A percentile compares a stretch with the other conserved stretches of the same genome.
phyloP scores from a whole-genome alignment of 2,888 invertebrate species.

The Anoplius nigerrimus region DNA sequence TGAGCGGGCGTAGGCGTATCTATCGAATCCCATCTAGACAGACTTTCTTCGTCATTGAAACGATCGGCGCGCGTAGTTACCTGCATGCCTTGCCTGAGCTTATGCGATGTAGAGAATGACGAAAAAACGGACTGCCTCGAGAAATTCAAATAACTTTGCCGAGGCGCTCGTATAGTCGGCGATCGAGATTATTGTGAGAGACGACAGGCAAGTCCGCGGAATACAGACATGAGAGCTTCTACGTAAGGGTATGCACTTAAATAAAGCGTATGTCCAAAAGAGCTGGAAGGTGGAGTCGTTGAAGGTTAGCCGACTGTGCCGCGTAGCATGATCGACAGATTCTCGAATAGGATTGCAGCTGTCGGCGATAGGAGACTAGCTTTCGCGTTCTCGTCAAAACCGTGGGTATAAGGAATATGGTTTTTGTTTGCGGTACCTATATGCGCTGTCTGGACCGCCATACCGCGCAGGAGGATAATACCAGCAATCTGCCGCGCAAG shows the following conservation, averaged over 20 bases:
- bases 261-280: conserved; percentile 13
- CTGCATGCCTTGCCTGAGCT: no score
- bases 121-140: not conserved
- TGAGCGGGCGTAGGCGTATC: conserved; percentile 9
- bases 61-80: not conserved
- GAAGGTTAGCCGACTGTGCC: conserved; percentile 17
- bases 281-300: conserved; percentile 32
- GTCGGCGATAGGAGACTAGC: not conserved
- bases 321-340: conserved; percentile 16
- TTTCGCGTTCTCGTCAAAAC: not conserved
- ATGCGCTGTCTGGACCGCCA: conserved; percentile 9
- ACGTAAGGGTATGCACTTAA: not conserved
- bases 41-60: conserved; percentile 35
- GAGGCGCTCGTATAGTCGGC: not conserved
- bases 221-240: not conserved
- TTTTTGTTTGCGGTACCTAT: conserved; percentile 2
- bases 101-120: no score
- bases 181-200: no score
- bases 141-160: conserved; percentile 9
- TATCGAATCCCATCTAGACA: not conserved
- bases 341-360: conserved; percentile 11
- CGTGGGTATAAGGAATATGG: not conserved
- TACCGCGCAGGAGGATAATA: conserved; percentile 6
- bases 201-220: no score
- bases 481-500: conserved; percentile 4